phyloP scores from a whole-genome alignment of 2,888 invertebrate genomes.

The Cremastinae sp. region DNA sequence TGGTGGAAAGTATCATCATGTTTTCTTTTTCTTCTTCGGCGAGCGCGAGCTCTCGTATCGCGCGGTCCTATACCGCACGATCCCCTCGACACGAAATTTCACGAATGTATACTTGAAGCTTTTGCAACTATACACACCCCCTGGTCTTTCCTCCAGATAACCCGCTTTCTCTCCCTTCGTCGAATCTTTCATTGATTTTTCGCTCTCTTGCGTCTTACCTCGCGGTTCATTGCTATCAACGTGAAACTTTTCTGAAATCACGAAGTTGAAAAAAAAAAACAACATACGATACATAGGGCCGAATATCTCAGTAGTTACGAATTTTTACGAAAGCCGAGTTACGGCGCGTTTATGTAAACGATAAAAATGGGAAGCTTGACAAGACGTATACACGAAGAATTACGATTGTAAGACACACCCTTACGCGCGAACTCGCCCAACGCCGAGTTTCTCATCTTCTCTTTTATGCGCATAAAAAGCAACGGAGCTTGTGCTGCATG shows the following conservation, averaged over 20 bases:
- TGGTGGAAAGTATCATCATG: not conserved
- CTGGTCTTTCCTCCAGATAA: not conserved
- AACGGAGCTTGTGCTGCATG: not conserved
- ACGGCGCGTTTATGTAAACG: constrained; percentile 17
- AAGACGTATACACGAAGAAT: constrained; percentile 32
- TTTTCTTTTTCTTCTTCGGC: constrained; percentile 22
- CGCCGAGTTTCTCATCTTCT: constrained; percentile 16
- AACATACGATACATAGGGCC: too few species aligned
- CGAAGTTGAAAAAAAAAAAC: constrained; percentile 7
- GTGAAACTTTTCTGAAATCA: not conserved
- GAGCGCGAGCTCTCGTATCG: too few species aligned
- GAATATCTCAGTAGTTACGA: too few species aligned
- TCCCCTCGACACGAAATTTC: constrained; percentile 39
- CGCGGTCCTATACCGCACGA: not conserved
- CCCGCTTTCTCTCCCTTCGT: constrained; percentile 2
- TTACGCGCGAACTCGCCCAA: constrained; percentile 42
- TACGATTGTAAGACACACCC: constrained; percentile 56
- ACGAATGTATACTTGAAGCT: constrained; percentile 5
- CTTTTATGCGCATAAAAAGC: constrained; percentile 24
- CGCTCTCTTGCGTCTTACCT: not conserved
- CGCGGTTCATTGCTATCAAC: not conserved
- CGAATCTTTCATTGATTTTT: constrained; percentile 29
- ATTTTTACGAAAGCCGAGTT: constrained; percentile 29
- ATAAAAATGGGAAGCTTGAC: constrained; percentile 43
- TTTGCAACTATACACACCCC: constrained; percentile 22